A percentile compares a stretch with the other conserved stretches of the same genome.
Conservation (phyloP, 1,140 invertebrate genomes). For the Zaprionus africanus region DNA sequence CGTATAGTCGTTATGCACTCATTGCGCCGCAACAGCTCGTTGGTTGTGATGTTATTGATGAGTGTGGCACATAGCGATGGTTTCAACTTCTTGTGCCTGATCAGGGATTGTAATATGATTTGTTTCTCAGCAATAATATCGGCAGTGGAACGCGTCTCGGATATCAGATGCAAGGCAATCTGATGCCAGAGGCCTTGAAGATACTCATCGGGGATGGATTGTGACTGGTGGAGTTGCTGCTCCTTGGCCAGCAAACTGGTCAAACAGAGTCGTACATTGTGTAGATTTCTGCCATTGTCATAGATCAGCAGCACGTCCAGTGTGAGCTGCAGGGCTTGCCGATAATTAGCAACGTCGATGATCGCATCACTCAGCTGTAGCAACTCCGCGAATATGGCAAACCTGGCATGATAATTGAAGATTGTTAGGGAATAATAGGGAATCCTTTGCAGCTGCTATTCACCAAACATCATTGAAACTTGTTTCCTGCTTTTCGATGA, state of each 20-base stretch:
- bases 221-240: slow-evolving; percentile 10
- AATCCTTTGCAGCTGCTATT: neutral
- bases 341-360: slow-evolving; percentile 60
- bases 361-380: slow-evolving; percentile 51
- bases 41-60: slow-evolving; percentile 66
- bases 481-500: slow-evolving; percentile 53
- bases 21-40: slow-evolving; percentile 60
- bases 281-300: slow-evolving; percentile 58
- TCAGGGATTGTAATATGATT: slow-evolving; percentile 55
- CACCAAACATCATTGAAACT: slow-evolving; percentile 71
- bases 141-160: slow-evolving; percentile 48
- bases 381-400: slow-evolving; percentile 67
- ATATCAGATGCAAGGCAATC: slow-evolving; percentile 60
- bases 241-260: slow-evolving; percentile 48
- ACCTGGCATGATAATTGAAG: slow-evolving; percentile 32
- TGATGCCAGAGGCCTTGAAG: slow-evolving; percentile 50
- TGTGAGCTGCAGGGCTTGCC: slow-evolving; percentile 42
- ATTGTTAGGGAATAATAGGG: neutral
- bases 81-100: slow-evolving; percentile 56
- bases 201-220: slow-evolving; percentile 32
- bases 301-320: slow-evolving; percentile 54
- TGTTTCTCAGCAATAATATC: slow-evolving; percentile 69
- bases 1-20: slow-evolving; percentile 72
- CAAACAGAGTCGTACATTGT: slow-evolving; percentile 56
- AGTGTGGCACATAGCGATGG: slow-evolving; percentile 37